Percentiles rank a stretch among this genome's conserved stretches.
phyloP scores from a whole-genome alignment of 2,113 vertebrate species.

The Gobio gobio region DNA sequence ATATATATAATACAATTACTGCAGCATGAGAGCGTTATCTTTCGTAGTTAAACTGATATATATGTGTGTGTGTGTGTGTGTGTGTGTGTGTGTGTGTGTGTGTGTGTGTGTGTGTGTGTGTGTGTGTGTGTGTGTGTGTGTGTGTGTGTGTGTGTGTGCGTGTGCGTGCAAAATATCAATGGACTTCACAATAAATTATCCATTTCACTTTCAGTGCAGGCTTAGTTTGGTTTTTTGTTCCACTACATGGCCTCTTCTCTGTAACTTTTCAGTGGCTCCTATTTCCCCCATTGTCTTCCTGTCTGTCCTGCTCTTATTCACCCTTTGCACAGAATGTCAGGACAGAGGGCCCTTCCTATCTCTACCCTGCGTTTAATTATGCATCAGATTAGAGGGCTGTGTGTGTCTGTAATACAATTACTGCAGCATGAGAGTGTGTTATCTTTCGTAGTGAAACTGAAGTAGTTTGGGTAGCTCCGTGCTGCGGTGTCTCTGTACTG shows the following conservation, averaged over 20 bases:
- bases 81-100: background rate
- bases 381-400: slow-evolving; percentile 32
- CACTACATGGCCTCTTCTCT: background rate
- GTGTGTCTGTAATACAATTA: slow-evolving; percentile 35
- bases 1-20: too few relatives aligned
- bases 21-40: too few relatives aligned
- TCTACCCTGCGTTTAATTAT: slow-evolving; percentile 55
- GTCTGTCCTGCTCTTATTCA: slow-evolving; percentile 40
- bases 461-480: slow-evolving; percentile 38
- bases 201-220: background rate
- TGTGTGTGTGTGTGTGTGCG: background rate
- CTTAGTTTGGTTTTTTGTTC: background rate
- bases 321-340: slow-evolving; percentile 46
- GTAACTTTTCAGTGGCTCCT: background rate
- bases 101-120: background rate
- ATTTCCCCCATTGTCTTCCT: slow-evolving; percentile 10
- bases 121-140: background rate
- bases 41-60: background rate
- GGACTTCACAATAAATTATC: background rate
- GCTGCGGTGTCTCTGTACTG: slow-evolving; percentile 40
- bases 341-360: slow-evolving; percentile 38
- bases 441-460: slow-evolving; percentile 51
- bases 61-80: background rate
- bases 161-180: background rate
- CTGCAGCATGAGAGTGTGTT: slow-evolving; percentile 22